Evolutionary conservation across 2,113 vertebrate genomes (phyloP).

Genomic region (Stigmatopora argus): DNA sequence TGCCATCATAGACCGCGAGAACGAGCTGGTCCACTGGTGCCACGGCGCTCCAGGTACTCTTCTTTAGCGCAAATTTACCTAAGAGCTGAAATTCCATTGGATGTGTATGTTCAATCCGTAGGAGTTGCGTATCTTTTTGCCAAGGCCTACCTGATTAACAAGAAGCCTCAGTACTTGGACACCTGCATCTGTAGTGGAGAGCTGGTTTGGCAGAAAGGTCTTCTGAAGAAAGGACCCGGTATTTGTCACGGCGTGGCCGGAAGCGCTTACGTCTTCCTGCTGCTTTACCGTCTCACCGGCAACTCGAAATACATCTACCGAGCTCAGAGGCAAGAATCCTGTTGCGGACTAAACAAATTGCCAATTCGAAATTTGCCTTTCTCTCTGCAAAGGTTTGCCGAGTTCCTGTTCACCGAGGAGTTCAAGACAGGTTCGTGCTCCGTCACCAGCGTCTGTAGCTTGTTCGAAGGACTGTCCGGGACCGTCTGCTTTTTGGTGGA

Average conservation of each 20-base stretch:
- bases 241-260: slow-evolving; percentile 85
- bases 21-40: slow-evolving; percentile 88
- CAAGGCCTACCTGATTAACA: slow-evolving; percentile 84
- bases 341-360: background rate
- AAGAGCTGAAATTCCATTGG: background rate
- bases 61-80: no score
- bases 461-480: slow-evolving; percentile 85
- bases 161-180: slow-evolving; percentile 85
- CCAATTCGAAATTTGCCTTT: background rate
- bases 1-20: slow-evolving; percentile 81
- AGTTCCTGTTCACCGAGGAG: slow-evolving; percentile 86
- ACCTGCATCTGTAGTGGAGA: slow-evolving; percentile 84
- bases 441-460: slow-evolving; percentile 78
- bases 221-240: slow-evolving; percentile 86
- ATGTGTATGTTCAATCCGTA: slow-evolving; percentile 41
- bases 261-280: slow-evolving; percentile 84
- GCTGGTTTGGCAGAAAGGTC: slow-evolving; percentile 84
- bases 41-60: slow-evolving; percentile 81
- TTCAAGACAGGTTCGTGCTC: slow-evolving; percentile 79
- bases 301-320: slow-evolving; percentile 86
- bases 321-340: slow-evolving; percentile 75
- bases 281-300: slow-evolving; percentile 82
- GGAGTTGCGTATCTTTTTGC: slow-evolving; percentile 87
- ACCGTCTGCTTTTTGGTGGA: slow-evolving; percentile 85
- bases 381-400: slow-evolving; percentile 74